Evolutionary conservation across 1,140 invertebrate genomes (phyloP), one percentile per base, ranked within the genome.

Genomic region (Drosophila chauvacae): DNA sequence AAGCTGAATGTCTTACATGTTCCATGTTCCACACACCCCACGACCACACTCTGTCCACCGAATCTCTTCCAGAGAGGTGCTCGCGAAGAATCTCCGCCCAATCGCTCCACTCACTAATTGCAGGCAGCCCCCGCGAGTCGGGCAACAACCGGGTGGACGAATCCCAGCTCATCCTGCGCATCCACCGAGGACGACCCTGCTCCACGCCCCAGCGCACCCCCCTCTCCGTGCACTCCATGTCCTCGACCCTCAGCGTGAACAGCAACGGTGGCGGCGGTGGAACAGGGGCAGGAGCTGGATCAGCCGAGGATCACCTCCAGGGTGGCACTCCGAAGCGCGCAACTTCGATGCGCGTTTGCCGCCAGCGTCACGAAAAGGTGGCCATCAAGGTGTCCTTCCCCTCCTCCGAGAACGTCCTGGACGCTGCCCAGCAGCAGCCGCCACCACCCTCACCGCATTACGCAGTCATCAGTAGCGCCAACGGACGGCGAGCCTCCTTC

Each of bases 131-230:
- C 47, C 84, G 86, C 14, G 91, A 92, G 26, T 84, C 91, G 35
- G 83, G 83, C 65, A 95, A 95, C 28, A 95, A 94, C 91, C 93
- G 96, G 47, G 96, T 97, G 83, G 95, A 98, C 77, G 97, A 98
- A 90, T 96, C 98, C 91, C 95, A 97, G 44, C 93, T 99, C 35
- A 98, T 98, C 1, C 93, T 99, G 68, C 95, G 98, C 62, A 98
- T 99, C 79, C 98, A 99, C 92, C 94, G 98, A 9, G 97, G 97
- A 5, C 80, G 91, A 37, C 91, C 91, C 6, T 87, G 88, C 41
- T 80, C 85, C 55, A 91, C 90, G 23, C 87, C 90, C 13, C 90
- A 91, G 37, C 80, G 87, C 14, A 92, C 90, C 0, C 90, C 90
- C 1, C 87, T 90, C n/a, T 92, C 90, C 14, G 84, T 90, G 57